Evolutionary conservation across 2,113 vertebrate species (phyloP).

Genomic region (Nicator chloris): DNA sequence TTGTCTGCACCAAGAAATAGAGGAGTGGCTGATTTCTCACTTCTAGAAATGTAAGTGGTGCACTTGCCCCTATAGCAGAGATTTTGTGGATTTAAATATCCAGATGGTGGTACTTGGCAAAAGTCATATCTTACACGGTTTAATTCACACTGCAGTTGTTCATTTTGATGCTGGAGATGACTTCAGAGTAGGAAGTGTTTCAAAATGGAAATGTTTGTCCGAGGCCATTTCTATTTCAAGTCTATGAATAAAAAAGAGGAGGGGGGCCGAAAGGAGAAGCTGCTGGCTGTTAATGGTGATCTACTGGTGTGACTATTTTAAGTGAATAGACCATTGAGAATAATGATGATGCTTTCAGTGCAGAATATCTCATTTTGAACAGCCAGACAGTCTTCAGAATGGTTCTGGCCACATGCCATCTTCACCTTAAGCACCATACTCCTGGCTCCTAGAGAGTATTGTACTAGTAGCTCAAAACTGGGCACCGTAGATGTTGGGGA

Average conservation of each 20-base stretch:
- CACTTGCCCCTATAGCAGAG: not conserved
- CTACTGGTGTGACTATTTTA: not conserved
- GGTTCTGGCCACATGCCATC: not conserved
- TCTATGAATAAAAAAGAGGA: not conserved
- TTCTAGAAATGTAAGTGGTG: not conserved
- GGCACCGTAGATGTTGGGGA: rapidly evolving
- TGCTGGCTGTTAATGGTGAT: not conserved
- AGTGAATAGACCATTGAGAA: not conserved
- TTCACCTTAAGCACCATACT: not conserved
- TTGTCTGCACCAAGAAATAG: not conserved
- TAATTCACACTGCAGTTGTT: not conserved
- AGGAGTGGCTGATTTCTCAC: not conserved
- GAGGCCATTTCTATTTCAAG: not conserved
- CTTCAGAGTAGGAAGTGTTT: not conserved
- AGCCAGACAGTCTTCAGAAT: not conserved
- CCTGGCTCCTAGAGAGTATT: not conserved
- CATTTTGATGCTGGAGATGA: not conserved
- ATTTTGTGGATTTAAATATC: not conserved
- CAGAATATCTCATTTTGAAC: not conserved
- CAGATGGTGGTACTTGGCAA: not conserved
- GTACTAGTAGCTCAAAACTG: not conserved
- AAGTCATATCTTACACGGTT: not conserved
- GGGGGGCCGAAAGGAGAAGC: not conserved
- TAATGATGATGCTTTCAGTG: not conserved
- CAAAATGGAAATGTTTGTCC: not conserved